Evolutionary conservation across 2,113 vertebrate genomes (phyloP), one percentile per base, ranked within the genome.

Genomic region (Apus apus): DNA sequence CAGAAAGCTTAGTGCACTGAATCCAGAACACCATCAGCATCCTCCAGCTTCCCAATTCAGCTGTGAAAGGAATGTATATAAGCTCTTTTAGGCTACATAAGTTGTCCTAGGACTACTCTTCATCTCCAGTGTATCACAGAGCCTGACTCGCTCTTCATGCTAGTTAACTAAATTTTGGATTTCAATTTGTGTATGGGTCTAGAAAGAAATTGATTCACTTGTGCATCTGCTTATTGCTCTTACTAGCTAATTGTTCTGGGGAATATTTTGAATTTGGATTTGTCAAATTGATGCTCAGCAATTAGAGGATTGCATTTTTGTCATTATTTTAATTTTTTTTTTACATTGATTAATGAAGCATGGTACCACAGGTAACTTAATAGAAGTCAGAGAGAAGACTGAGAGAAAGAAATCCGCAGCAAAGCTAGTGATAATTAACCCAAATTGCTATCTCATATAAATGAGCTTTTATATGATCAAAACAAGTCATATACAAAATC

Each of bases 211-310:
- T 5, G 13, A 57, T 91, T 87, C 85, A 40, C 83, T 70, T 51
- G 25, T 73, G n/a, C 38, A 38, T 66, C 91, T 66, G 36, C 17
- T 90, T 80, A 34, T 70, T 51, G 43, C 23, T 92, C 27, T 66
- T 66, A 46, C 17, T 34, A 70, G 40, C 61, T 93, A 75, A 82
- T 82, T 81, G 88, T 87, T 95, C 61, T 9, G 22, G 45, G 27
- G 71, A 57, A 29, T 53, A 89, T 78, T 91, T 84, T n/a, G 61
- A 48, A 67, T 87, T 87, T 94, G 87, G 84, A 85, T 66, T 91
- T 93, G 27, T 40, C 11, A 87, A 81, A 87, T 75, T 85, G 71
- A 51, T 80, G 23, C 32, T 77, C 2, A 50, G 75, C 17, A 22
- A 3, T 36, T 72, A 87, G 58, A 92, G 32, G 20, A n/a, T 15